phyloP scores from a whole-genome alignment of 2,888 invertebrate species.

The Agrochola macilenta region DNA sequence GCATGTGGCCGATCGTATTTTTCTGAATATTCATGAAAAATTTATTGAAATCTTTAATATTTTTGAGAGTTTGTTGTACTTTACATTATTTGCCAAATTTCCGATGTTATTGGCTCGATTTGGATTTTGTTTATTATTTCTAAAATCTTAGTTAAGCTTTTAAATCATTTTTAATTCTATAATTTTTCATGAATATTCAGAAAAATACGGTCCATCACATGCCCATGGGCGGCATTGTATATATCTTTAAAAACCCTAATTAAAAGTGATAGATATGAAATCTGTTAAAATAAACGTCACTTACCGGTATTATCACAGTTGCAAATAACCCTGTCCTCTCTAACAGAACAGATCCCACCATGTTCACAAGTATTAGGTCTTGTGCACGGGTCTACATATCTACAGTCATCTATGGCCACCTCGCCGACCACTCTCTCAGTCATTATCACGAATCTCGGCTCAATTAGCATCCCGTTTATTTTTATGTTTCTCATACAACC shows the following conservation, averaged over 20 bases:
- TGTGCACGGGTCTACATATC: conserved; percentile 96
- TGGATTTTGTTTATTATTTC: no score
- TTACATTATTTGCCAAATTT: no score
- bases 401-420: conserved; percentile 97
- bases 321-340: conserved; percentile 96
- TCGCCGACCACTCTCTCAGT: conserved; percentile 96
- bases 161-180: no score
- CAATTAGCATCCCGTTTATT: conserved; percentile 95
- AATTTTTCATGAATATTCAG: no score
- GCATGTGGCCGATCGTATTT: no score
- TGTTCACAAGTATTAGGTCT: conserved; percentile 98
- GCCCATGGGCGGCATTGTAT: no score
- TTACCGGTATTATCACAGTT: conserved; percentile 96
- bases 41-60: no score
- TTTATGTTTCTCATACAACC: conserved; percentile 97
- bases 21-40: no score
- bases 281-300: conserved; percentile 1
- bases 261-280: neutral
- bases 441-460: conserved; percentile 95
- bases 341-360: conserved; percentile 96
- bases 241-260: neutral
- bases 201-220: no score
- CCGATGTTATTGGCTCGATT: no score
- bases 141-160: no score
- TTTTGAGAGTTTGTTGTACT: no score